phyloP scores from a whole-genome alignment of 1,140 invertebrate species.

The Agraylea sexmaculata region DNA sequence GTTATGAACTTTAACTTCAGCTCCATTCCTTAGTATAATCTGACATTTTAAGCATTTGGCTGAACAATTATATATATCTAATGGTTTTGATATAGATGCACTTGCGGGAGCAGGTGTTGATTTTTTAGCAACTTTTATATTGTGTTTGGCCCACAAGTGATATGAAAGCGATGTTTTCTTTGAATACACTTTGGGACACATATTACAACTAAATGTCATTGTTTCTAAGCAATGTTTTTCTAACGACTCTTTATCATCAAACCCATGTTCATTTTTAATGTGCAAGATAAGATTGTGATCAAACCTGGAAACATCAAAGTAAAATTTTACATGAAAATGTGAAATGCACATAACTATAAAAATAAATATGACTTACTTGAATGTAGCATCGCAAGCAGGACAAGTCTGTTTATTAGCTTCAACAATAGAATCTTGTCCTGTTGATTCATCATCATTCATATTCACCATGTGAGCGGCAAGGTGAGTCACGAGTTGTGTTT shows the following conservation, averaged over 20 bases:
- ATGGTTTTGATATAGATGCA: no score
- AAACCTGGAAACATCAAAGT: no score
- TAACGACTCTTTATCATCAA: no score
- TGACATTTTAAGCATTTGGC: conserved; percentile 36
- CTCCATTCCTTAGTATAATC: conserved; percentile 31
- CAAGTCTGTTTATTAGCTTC: conserved; percentile 10
- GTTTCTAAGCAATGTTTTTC: no score
- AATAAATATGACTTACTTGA: conserved; percentile 14
- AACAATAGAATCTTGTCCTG: no score
- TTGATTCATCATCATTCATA: conserved; percentile 26
- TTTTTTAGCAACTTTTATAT: conserved; percentile 32
- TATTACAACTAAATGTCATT: no score
- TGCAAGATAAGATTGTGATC: no score
- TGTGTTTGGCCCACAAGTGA: conserved; percentile 24
- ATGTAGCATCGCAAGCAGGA: conserved; percentile 16
- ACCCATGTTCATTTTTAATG: no score
- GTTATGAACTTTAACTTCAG: conserved; percentile 33
- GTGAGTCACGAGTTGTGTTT: conserved; percentile 31
- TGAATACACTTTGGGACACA: no score
- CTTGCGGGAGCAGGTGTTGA: conserved; percentile 29
- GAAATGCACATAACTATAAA: no score
- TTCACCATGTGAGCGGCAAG: conserved; percentile 34
- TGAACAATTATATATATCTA: no score
- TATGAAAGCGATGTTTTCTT: conserved; percentile 36
- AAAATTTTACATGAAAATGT: no score